phyloP scores from a whole-genome alignment of 2,113 vertebrate genomes.

The Pogonocichla stellata region DNA sequence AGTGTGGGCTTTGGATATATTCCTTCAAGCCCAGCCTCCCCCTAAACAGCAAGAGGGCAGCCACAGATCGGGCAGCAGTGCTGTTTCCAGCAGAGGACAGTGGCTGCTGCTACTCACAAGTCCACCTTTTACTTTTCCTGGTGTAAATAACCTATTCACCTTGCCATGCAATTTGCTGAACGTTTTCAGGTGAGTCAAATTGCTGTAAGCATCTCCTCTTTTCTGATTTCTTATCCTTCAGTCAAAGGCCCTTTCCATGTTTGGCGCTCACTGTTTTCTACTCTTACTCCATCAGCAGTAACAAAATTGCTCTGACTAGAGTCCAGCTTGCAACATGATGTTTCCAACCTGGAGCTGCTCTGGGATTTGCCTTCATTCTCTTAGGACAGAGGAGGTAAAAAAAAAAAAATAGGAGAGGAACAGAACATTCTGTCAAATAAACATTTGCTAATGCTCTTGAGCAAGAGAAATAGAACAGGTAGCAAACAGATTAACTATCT shows the following conservation, averaged over 20 bases:
- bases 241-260: not conserved
- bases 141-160: not conserved
- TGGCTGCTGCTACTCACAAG: not conserved
- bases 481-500: slow-evolving; percentile 32
- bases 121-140: not conserved
- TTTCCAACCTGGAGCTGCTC: not conserved
- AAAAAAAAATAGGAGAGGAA: not conserved
- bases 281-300: not conserved
- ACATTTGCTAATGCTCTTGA: slow-evolving; percentile 18
- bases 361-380: not conserved
- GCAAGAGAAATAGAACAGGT: slow-evolving; percentile 7
- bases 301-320: not conserved
- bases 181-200: not conserved
- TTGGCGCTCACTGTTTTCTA: not conserved
- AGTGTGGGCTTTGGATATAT: not conserved
- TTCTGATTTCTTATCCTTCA: not conserved
- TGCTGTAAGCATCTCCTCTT: not conserved
- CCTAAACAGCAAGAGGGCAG: not conserved
- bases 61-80: not conserved
- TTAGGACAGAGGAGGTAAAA: not conserved
- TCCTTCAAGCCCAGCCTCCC: not conserved
- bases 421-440: slow-evolving; percentile 22
- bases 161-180: not conserved
- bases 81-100: not conserved
- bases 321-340: not conserved